phyloP scores from a whole-genome alignment of 2,113 vertebrate species.

The Clupea harengus region DNA sequence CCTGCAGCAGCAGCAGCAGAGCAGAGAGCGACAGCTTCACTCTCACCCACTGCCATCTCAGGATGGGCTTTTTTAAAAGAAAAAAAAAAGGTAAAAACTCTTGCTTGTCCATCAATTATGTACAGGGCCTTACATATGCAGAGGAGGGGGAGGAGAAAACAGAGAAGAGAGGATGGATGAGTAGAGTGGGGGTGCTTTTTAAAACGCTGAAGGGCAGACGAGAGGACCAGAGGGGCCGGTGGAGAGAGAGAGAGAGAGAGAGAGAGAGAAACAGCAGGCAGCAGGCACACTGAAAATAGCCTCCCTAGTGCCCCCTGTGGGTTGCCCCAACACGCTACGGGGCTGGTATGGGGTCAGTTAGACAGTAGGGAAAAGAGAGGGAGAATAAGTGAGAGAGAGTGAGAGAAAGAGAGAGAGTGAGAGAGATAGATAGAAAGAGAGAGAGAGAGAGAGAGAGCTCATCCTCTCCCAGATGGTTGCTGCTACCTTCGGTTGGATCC shows the following conservation, averaged over 20 bases:
- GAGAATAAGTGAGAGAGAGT: background rate
- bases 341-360: background rate
- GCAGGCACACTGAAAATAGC: slow-evolving; percentile 29
- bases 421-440: no score
- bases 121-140: slow-evolving; percentile 22
- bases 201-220: slow-evolving; percentile 15
- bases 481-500: no score
- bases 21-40: background rate
- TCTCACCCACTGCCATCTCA: background rate
- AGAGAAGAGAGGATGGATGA: background rate
- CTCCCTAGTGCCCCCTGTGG: slow-evolving; percentile 6
- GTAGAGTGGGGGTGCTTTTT: slow-evolving; percentile 20
- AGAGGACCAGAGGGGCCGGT: background rate
- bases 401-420: no score
- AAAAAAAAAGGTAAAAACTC: slow-evolving; percentile 4
- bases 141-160: background rate
- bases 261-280: slow-evolving; percentile 27
- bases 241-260: background rate
- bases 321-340: background rate
- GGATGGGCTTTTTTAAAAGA: slow-evolving; percentile 9
- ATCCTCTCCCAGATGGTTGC: background rate
- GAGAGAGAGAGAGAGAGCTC: no score
- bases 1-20: background rate
- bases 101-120: slow-evolving; percentile 44
- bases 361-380: background rate